Base-by-base conservation (phyloP, 2,797 vertebrate species). In the Acropternis orthonyx region DNA sequence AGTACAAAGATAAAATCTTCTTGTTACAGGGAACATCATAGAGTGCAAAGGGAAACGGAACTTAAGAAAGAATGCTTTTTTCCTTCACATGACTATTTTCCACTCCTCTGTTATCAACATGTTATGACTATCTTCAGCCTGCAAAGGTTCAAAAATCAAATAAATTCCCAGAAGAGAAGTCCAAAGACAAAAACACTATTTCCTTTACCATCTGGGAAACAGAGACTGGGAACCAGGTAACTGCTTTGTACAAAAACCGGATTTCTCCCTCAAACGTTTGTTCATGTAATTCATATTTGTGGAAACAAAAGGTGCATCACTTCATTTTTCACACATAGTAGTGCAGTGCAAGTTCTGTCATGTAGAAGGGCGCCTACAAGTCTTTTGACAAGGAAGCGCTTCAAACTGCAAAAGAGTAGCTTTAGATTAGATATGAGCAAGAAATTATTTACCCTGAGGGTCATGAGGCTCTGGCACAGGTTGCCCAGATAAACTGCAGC, bases 401-500 rank as follows among this genome's bases (percentile, higher is more conserved):
- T 15, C 21, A 17, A 10, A 22, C 6, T 2, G 9, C 16, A 26
- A 23, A 19, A 18, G 11, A 52, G 23, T 0, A 19, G 26, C 4
- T 13, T 32, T 39, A 18, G 30, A 12, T 8, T 0, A 2, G 48
- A 36, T n/a, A 14, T 2, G 3, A 2, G 14, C 34, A 11, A 12
- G 21, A 32, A 81, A 62, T 55, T 16, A 2, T 27, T 27, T 3
- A 6, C 48, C 27, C 9, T 0, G 0, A 75, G 48, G 30, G 30
- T 27, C 24, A 1, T 1, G 0, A 12, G 54, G 9, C 24, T 19
- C 59, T 59, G 68, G 52, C 37, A 46, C n/a, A 51, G 36, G 39
- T 23, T 22, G 17, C 36, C 56, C 66, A 79, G 58, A 65, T 14
- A 1, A 46, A 12, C 12, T 67, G 46, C 6, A 39, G 28, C 30